Evolutionary conservation across 2,797 vertebrate species (phyloP).

Genomic region (Sarcoramphus papa): DNA sequence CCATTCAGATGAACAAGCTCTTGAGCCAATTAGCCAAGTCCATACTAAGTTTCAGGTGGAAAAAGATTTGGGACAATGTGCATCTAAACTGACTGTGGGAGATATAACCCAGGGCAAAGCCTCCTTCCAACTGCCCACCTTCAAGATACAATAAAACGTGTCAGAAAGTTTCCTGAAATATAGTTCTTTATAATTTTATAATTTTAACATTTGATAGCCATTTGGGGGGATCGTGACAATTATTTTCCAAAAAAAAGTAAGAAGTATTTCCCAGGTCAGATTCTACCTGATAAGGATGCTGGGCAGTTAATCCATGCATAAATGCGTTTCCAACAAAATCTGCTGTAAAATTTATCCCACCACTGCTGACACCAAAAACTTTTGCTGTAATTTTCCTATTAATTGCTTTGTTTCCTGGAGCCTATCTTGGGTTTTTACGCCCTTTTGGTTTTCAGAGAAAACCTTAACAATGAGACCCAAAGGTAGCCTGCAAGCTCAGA

Average conservation of each 20-base stretch:
- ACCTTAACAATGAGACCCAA: background rate
- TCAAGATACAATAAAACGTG: background rate
- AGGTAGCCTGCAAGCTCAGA: background rate
- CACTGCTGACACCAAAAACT: background rate
- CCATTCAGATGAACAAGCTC: background rate
- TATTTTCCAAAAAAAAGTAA: background rate
- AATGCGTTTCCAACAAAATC: background rate
- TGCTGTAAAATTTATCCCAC: background rate
- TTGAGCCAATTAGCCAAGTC: background rate
- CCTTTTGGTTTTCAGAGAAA: background rate
- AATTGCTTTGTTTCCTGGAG: background rate
- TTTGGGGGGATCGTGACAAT: background rate
- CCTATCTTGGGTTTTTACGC: background rate
- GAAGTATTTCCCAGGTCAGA: background rate
- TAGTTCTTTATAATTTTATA: no score
- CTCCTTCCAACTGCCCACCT: background rate
- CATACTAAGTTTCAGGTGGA: background rate
- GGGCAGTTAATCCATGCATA: background rate
- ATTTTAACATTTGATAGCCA: background rate
- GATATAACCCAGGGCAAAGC: background rate
- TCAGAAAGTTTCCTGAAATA: background rate
- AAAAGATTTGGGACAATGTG: background rate
- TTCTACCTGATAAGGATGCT: background rate
- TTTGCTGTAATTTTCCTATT: background rate
- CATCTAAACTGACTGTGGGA: background rate